phyloP scores from a whole-genome alignment of 2,797 vertebrate genomes.

The Ptychobarbus kaznakovi region DNA sequence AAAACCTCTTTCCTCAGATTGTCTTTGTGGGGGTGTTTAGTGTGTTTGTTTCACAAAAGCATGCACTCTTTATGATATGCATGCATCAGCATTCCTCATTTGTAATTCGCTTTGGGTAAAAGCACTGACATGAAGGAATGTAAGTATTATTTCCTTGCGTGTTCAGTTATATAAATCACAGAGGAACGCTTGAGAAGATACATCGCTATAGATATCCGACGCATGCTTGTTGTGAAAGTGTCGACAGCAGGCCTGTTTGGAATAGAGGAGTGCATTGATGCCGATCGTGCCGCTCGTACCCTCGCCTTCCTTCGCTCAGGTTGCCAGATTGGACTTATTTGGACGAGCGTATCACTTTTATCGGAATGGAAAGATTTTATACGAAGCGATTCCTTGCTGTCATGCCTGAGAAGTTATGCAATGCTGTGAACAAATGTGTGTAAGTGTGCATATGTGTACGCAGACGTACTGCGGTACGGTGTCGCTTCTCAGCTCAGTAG shows the following conservation, averaged over 20 bases:
- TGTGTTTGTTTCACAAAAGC: neutral
- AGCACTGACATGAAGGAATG: neutral
- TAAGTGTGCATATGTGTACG: constrained; percentile 12
- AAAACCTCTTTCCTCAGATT: neutral
- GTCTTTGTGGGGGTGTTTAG: neutral
- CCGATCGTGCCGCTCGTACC: neutral
- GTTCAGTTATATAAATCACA: neutral
- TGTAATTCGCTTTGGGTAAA: neutral
- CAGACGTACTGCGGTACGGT: constrained; percentile 12
- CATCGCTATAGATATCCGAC: constrained; percentile 14
- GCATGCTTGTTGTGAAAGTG: constrained; percentile 17
- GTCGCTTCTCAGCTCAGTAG: constrained; percentile 43
- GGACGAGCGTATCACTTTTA: constrained; percentile 44
- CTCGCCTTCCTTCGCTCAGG: constrained; percentile 1
- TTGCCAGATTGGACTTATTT: constrained; percentile 55
- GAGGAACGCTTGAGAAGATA: constrained; percentile 23
- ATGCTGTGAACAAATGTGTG: neutral
- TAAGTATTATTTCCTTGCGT: neutral
- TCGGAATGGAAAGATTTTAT: constrained; percentile 46
- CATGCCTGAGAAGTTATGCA: constrained; percentile 54
- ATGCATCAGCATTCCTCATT: neutral
- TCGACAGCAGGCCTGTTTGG: constrained; percentile 32
- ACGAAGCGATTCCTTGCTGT: constrained; percentile 31
- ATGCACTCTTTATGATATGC: neutral
- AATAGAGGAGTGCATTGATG: constrained; percentile 27